Evolutionary conservation across 2,888 invertebrate species (phyloP).

Genomic region (Melipona bicolor): DNA sequence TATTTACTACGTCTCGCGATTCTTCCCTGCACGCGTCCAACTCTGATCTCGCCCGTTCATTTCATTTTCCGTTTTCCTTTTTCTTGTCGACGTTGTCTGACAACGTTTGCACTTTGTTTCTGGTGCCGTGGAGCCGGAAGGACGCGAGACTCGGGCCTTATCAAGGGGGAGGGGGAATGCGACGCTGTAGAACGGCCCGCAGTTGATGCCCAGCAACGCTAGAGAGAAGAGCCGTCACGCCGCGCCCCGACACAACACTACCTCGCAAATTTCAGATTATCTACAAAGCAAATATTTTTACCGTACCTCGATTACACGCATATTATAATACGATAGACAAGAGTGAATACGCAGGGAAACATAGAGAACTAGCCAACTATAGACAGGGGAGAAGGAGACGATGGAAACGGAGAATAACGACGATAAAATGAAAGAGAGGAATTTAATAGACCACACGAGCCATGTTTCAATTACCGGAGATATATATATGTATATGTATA

Average conservation of each 20-base stretch:
- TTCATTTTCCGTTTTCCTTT: too few species aligned
- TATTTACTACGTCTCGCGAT: too few species aligned
- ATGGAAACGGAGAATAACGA: conserved; percentile 17
- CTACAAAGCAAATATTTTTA: conserved; percentile 54
- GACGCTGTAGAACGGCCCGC: too few species aligned
- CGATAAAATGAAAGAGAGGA: neutral
- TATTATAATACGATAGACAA: conserved; percentile 45
- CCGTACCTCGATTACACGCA: conserved; percentile 73
- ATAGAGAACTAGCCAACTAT: conserved; percentile 35
- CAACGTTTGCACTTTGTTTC: too few species aligned
- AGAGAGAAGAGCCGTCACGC: conserved; percentile 54
- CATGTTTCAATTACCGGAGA: conserved; percentile 43
- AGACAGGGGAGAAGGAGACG: conserved; percentile 5
- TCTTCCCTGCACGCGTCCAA: too few species aligned
- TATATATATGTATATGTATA: neutral
- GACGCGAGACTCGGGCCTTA: too few species aligned
- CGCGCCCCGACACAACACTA: conserved; percentile 74
- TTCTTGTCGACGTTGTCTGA: too few species aligned
- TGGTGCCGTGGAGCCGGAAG: too few species aligned
- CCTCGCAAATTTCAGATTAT: conserved; percentile 77
- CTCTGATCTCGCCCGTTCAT: too few species aligned
- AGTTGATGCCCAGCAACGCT: too few species aligned
- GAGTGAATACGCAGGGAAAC: conserved; percentile 53
- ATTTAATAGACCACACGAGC: conserved; percentile 15
- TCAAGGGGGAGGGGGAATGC: too few species aligned